These are phyloP conservation scores for Hydropsyche betteni DNA, from an alignment of 2,888 invertebrate species.

Conservation along the genomic window DNA sequence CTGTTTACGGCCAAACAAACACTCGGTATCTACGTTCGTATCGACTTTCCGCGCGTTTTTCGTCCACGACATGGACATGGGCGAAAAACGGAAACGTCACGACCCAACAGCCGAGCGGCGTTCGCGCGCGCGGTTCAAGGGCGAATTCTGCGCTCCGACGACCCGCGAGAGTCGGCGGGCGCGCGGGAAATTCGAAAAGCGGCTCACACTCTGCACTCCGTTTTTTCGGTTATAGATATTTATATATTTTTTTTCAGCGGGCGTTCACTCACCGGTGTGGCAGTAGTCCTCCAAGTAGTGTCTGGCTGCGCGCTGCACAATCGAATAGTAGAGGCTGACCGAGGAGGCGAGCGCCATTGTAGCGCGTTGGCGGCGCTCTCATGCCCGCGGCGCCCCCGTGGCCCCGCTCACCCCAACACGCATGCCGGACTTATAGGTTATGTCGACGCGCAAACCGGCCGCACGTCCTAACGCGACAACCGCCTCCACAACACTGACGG, in stretches of 20 bases:
- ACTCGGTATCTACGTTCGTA: too few species aligned
- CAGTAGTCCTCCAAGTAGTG: conserved; percentile 75
- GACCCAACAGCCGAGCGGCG: background rate
- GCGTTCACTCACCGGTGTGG: conserved; percentile 68
- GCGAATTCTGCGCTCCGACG: too few species aligned
- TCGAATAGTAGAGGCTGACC: conserved; percentile 75
- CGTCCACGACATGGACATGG: too few species aligned
- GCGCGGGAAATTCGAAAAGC: background rate
- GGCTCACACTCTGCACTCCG: background rate
- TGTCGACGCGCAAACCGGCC: conserved; percentile 57
- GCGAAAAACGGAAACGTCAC: background rate
- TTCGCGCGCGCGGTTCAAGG: background rate
- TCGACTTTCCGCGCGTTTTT: too few species aligned
- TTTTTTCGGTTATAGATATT: background rate
- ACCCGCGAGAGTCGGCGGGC: too few species aligned
- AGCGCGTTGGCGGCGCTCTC: conserved; percentile 53
- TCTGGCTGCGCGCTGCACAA: conserved; percentile 73
- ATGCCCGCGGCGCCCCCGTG: conserved; percentile 57
- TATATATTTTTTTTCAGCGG: too few species aligned
- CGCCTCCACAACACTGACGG: conserved; percentile 52
- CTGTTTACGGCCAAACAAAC: too few species aligned
- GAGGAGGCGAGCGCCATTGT: conserved; percentile 70
- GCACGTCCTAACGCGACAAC: conserved; percentile 54
- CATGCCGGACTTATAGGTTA: conserved; percentile 57
- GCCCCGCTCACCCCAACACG: conserved; percentile 46